phyloP scores from a whole-genome alignment of 2,888 invertebrate genomes.

The Anthrax anthrax region DNA sequence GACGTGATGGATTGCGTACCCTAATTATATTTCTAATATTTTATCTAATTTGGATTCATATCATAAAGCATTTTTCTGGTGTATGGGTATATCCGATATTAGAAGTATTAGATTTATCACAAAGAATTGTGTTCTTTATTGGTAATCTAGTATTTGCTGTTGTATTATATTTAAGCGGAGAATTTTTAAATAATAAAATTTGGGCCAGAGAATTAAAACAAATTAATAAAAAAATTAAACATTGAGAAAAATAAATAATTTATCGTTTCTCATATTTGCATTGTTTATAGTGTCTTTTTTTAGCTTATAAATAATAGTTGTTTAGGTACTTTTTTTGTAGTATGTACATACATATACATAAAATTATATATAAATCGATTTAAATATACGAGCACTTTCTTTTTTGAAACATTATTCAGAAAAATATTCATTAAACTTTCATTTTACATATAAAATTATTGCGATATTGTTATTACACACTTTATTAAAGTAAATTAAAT shows the following conservation, averaged over 20 bases:
- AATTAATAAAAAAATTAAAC: slow-evolving; percentile 25
- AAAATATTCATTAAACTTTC: too few relatives aligned
- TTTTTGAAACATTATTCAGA: too few relatives aligned
- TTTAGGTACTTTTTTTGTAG: too few relatives aligned
- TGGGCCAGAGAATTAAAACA: slow-evolving; percentile 56
- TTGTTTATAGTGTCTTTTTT: too few relatives aligned
- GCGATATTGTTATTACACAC: too few relatives aligned
- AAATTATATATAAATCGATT: too few relatives aligned
- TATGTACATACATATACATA: too few relatives aligned
- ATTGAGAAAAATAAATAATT: background rate
- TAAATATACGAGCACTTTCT: too few relatives aligned
- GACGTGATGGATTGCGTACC: slow-evolving; percentile 47
- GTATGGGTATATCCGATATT: slow-evolving; percentile 89
- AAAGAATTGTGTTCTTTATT: slow-evolving; percentile 59
- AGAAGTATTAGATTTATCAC: slow-evolving; percentile 56
- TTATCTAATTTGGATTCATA: slow-evolving; percentile 68
- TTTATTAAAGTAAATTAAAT: too few relatives aligned
- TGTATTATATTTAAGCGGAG: slow-evolving; percentile 55
- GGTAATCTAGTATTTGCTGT: slow-evolving; percentile 45
- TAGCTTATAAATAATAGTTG: too few relatives aligned
- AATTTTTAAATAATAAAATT: slow-evolving; percentile 50
- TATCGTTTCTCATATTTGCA: too few relatives aligned
- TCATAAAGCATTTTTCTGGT: slow-evolving; percentile 57
- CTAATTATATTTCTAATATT: slow-evolving; percentile 48
- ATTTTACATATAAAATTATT: too few relatives aligned